Conservation (phyloP, 2,797 vertebrate genomes). For the Rhinophrynus dorsalis region DNA sequence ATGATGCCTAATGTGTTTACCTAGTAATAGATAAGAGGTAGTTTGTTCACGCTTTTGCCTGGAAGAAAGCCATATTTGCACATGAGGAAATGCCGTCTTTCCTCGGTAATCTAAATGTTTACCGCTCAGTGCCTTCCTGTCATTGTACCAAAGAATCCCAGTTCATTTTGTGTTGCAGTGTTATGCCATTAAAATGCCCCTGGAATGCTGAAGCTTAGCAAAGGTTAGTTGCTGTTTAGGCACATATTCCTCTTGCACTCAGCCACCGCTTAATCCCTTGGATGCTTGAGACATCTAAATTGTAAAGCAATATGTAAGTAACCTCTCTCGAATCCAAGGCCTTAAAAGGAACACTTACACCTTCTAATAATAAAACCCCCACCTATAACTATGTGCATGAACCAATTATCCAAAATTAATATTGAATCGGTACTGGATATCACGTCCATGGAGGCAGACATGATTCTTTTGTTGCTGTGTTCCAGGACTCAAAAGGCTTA, state of each 20-base stretch:
- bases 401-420: no score
- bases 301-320: no score
- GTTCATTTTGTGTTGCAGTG: slow-evolving; percentile 51
- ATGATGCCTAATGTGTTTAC: slow-evolving; percentile 39
- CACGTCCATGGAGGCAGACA: no score
- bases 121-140: slow-evolving; percentile 75
- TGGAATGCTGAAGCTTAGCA: slow-evolving; percentile 8
- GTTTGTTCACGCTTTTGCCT: slow-evolving; percentile 62
- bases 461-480: no score
- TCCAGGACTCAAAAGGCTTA: no score
- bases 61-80: slow-evolving; percentile 70
- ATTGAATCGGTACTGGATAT: no score
- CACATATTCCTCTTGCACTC: neutral
- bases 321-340: no score
- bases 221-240: neutral
- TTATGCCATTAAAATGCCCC: neutral
- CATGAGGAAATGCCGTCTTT: slow-evolving; percentile 69
- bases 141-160: slow-evolving; percentile 65
- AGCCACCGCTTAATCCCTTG: no score
- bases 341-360: no score
- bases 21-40: slow-evolving; percentile 56
- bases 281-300: no score
- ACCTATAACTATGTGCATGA: no score
- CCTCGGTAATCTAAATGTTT: slow-evolving; percentile 72
- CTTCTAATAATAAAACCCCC: no score